Percentiles rank a stretch among this genome's conserved stretches.
Evolutionary conservation across 2,888 invertebrate species (phyloP).

Genomic region (Auanema sp.): DNA sequence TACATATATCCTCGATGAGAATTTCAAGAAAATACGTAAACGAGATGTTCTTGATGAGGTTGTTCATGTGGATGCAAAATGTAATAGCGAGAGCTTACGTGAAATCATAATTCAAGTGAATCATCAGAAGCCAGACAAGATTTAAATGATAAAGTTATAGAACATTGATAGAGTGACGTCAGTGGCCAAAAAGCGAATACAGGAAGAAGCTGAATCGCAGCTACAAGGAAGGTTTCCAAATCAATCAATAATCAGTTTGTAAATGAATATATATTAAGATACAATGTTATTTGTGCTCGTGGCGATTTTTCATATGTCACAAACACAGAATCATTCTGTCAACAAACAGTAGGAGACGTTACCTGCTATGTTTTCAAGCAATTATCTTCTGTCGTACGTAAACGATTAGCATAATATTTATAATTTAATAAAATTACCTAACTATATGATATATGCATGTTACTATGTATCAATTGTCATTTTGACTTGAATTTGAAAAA

Average conservation of each 20-base stretch:
- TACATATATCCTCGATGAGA: conserved; percentile 31
- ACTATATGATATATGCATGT: not conserved
- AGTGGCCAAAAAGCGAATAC: conserved; percentile 39
- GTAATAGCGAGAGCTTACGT: conserved; percentile 30
- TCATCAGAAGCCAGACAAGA: not conserved
- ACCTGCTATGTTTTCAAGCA: conserved; percentile 47
- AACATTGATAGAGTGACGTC: conserved; percentile 45
- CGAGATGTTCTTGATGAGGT: conserved; percentile 20
- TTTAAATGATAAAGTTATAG: conserved; percentile 19
- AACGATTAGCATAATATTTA: not conserved
- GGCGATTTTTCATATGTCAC: conserved; percentile 47
- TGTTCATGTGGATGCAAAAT: conserved; percentile 23
- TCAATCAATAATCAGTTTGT: not conserved
- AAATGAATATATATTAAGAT: conserved; percentile 18
- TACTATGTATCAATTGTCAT: too few relatives aligned
- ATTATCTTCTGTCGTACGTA: conserved; percentile 16
- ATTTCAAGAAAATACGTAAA: conserved; percentile 11
- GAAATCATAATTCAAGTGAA: conserved; percentile 33
- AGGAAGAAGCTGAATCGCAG: conserved; percentile 31
- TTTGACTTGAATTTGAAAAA: too few relatives aligned
- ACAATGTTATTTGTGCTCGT: conserved; percentile 43
- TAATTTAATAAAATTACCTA: conserved; percentile 2
- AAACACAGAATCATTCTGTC: conserved; percentile 40
- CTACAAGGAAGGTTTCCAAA: conserved; percentile 13
- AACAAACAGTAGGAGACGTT: conserved; percentile 44